A percentile compares a stretch with the other conserved stretches of the same genome.
Conservation (phyloP, 2,113 vertebrate species). For the Coreoperca whiteheadi region DNA sequence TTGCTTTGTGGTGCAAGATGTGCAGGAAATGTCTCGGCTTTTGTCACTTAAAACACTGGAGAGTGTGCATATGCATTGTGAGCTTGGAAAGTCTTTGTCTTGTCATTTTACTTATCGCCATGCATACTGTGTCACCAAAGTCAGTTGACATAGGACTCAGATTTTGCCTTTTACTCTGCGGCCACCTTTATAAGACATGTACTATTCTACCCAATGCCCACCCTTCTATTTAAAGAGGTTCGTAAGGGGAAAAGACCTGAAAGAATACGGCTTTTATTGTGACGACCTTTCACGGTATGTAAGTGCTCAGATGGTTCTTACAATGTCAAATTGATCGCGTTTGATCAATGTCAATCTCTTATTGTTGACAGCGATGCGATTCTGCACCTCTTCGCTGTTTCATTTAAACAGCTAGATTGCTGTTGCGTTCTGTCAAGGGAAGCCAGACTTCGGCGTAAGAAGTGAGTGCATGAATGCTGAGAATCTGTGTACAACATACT, state of each 20-base stretch:
- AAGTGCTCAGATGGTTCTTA: slow-evolving; percentile 65
- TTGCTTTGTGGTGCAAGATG: slow-evolving; percentile 85
- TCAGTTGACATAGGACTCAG: slow-evolving; percentile 61
- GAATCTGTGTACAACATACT: slow-evolving; percentile 93
- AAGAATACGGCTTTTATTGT: slow-evolving; percentile 59
- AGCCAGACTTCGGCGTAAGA: slow-evolving; percentile 63
- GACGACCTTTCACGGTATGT: slow-evolving; percentile 47
- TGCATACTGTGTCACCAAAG: slow-evolving; percentile 61
- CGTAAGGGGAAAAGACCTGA: slow-evolving; percentile 46
- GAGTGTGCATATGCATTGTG: slow-evolving; percentile 89
- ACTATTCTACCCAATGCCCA: slow-evolving; percentile 52
- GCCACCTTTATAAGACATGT: slow-evolving; percentile 66
- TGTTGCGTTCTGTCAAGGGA: slow-evolving; percentile 79
- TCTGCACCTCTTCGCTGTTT: slow-evolving; percentile 49
- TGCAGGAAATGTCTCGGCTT: slow-evolving; percentile 87
- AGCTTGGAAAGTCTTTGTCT: slow-evolving; percentile 80
- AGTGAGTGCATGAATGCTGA: slow-evolving; percentile 82
- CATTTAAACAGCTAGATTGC: slow-evolving; percentile 63
- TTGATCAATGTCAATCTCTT: slow-evolving; percentile 48
- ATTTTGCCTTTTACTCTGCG: slow-evolving; percentile 68
- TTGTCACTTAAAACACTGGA: slow-evolving; percentile 93
- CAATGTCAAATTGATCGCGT: slow-evolving; percentile 51
- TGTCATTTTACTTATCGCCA: slow-evolving; percentile 70
- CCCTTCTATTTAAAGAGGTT: slow-evolving; percentile 70
- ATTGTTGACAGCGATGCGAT: slow-evolving; percentile 40